A percentile compares a stretch with the other conserved stretches of the same genome.
Evolutionary conservation across 2,797 vertebrate genomes (phyloP).

Genomic region (Cyprinodon diabolis): DNA sequence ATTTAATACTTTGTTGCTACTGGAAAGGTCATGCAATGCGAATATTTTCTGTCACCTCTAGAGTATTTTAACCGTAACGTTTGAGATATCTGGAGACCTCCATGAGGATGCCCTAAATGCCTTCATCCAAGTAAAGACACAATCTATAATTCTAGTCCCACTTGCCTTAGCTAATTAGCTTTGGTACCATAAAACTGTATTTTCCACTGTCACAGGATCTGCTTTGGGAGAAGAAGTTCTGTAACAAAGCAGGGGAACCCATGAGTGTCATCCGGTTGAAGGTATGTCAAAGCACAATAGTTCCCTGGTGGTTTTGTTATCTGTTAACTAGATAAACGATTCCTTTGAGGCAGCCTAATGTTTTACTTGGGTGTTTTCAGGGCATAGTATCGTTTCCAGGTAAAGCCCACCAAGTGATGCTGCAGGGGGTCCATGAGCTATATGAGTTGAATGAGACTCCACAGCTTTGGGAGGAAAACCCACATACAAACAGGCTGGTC

Average conservation of each 20-base stretch:
- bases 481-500: conserved; percentile 87
- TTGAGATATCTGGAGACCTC: conserved; percentile 89
- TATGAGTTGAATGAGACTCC: conserved; percentile 93
- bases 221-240: conserved; percentile 92
- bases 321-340: conserved; percentile 42
- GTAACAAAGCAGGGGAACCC: conserved; percentile 82
- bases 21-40: background rate
- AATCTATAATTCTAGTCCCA: conserved; percentile 8
- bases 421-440: conserved; percentile 95
- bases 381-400: conserved; percentile 89
- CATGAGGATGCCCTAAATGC: conserved; percentile 89
- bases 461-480: conserved; percentile 84
- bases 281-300: conserved; percentile 74
- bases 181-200: conserved; percentile 16
- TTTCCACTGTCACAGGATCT: conserved; percentile 83
- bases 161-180: conserved; percentile 32
- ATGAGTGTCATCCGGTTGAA: conserved; percentile 94
- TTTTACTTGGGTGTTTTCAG: conserved; percentile 76
- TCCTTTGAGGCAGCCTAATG: conserved; percentile 54
- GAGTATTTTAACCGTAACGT: conserved; percentile 92
- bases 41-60: conserved; percentile 59
- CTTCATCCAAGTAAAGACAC: conserved; percentile 89
- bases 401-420: conserved; percentile 89
- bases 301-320: conserved; percentile 43
- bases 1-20: background rate